phyloP scores from a whole-genome alignment of 1,140 invertebrate species.

The Ceratoteleas bidentatus region DNA sequence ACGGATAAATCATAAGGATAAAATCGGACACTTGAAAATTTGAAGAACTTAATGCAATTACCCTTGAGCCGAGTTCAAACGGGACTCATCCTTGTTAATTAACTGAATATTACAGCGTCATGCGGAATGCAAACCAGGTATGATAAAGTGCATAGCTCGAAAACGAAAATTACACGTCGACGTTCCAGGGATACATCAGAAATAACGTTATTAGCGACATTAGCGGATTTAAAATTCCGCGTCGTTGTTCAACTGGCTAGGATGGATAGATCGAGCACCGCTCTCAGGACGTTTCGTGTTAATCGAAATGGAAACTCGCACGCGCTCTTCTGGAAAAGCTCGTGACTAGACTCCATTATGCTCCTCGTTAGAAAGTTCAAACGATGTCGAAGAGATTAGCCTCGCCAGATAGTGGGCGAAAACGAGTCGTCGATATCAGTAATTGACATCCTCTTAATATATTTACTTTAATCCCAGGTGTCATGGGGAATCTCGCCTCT shows the following conservation, averaged over 20 bases:
- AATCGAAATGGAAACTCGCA: slow-evolving; percentile 69
- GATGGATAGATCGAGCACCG: slow-evolving; percentile 31
- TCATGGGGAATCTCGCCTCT: slow-evolving; percentile 17
- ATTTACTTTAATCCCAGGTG: slow-evolving; percentile 55
- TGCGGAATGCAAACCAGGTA: neutral
- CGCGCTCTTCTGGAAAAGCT: slow-evolving; percentile 64
- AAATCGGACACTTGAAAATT: slow-evolving; percentile 41
- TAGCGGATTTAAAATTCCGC: slow-evolving; percentile 31
- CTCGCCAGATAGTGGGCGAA: slow-evolving; percentile 50
- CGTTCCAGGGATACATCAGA: neutral
- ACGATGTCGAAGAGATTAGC: slow-evolving; percentile 61
- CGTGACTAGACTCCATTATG: slow-evolving; percentile 68
- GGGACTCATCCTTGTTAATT: slow-evolving; percentile 39
- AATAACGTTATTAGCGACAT: slow-evolving; percentile 11
- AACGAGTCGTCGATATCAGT: slow-evolving; percentile 60
- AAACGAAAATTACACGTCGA: too few relatives aligned
- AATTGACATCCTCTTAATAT: slow-evolving; percentile 61
- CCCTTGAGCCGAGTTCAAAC: slow-evolving; percentile 13
- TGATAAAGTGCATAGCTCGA: neutral
- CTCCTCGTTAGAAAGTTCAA: slow-evolving; percentile 66
- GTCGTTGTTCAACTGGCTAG: slow-evolving; percentile 3
- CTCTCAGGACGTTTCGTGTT: slow-evolving; percentile 65
- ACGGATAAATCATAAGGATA: slow-evolving; percentile 40
- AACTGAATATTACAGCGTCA: slow-evolving; percentile 15
- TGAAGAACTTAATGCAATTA: slow-evolving; percentile 35